Evolutionary conservation across 35 echinoderm and acorn worm genomes (phyloP).

Genomic region (Ophiothrix spiculata): DNA sequence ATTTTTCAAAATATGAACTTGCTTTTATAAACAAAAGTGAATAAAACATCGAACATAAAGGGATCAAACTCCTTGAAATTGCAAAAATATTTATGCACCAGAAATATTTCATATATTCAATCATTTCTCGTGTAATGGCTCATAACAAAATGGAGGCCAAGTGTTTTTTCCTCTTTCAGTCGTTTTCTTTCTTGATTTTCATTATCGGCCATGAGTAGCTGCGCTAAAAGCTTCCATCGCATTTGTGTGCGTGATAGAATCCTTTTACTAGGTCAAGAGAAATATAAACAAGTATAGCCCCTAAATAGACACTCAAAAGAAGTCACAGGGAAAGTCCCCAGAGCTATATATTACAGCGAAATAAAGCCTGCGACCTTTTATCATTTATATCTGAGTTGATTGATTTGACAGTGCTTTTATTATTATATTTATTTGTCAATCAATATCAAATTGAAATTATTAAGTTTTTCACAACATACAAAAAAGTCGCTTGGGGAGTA

Average conservation of each 20-base stretch:
- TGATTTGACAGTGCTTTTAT: not conserved
- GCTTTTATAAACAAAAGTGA: no score
- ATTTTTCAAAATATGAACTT: no score
- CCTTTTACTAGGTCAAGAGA: not conserved
- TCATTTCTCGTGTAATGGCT: not conserved
- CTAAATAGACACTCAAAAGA: not conserved
- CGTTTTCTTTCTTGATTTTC: not conserved
- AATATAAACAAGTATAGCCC: not conserved
- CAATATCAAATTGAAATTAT: slow-evolving; percentile 17
- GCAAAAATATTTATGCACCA: not conserved
- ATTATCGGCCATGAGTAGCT: not conserved
- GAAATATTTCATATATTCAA: no score
- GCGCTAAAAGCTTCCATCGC: not conserved
- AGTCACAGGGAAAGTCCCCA: not conserved
- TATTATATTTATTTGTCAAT: slow-evolving; percentile 8
- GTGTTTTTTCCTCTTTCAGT: not conserved
- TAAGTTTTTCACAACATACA: not conserved
- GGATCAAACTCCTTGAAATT: not conserved
- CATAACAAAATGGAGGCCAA: not conserved
- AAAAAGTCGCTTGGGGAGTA: not conserved
- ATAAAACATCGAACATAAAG: no score
- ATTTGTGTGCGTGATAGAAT: not conserved
- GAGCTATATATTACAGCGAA: not conserved
- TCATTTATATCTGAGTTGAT: not conserved
- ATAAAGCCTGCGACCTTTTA: not conserved